Conservation (phyloP, 35 echinoderm and acorn worm species). For the Acanthaster planci region DNA sequence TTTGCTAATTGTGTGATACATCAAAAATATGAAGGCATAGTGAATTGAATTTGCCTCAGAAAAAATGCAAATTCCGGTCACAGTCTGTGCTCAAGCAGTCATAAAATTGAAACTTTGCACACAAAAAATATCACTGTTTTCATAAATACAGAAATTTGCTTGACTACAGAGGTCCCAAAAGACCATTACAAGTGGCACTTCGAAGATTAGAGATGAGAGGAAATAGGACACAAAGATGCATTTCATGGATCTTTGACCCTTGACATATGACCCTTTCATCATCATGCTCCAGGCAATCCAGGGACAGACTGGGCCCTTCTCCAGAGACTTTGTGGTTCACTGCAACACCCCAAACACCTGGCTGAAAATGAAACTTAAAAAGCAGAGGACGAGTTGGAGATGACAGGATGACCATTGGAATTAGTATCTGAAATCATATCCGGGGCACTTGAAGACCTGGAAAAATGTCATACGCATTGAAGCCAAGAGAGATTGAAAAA, state of each 20-base stretch:
- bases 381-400: conserved; percentile 35
- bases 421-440: not conserved
- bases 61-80: no score
- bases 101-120: no score
- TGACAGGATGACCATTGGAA: not conserved
- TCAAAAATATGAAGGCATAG: no score
- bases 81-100: no score
- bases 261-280: conserved; percentile 22
- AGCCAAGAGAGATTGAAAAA: no score
- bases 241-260: not conserved
- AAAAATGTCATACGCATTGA: no score
- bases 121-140: not conserved
- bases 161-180: not conserved
- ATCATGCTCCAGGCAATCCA: conserved; percentile 52
- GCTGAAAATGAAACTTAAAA: conserved; percentile 79
- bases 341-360: conserved; percentile 80
- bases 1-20: no score
- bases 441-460: not conserved
- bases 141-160: not conserved
- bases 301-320: conserved; percentile 76
- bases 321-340: conserved; percentile 79
- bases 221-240: not conserved
- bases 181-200: not conserved
- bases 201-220: no score
- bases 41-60: no score